A percentile compares a stretch with the other conserved stretches of the same genome.
These are phyloP conservation scores for Euglossa dilemma DNA, from an alignment of 1,140 invertebrate genomes.

Conservation along the genomic window DNA sequence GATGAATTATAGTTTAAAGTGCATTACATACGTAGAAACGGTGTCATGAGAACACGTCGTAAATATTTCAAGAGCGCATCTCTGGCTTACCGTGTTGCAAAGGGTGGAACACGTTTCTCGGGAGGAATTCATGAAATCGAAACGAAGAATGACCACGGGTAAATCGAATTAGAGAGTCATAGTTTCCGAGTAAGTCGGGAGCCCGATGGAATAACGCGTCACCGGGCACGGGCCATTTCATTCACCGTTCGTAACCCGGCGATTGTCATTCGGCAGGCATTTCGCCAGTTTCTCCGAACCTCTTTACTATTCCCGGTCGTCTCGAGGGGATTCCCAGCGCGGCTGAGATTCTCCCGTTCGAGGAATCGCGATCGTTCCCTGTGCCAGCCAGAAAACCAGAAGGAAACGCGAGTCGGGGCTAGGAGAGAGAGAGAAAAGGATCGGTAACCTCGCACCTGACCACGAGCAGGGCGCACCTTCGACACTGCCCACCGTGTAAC, in stretches of 20 bases:
- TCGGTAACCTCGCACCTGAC: constrained; percentile 44
- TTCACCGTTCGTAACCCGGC: constrained; percentile 16
- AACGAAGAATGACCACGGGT: background rate
- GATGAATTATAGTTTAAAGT: no score
- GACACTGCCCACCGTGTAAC: background rate
- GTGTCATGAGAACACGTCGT: no score
- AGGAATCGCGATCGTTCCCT: constrained; percentile 49
- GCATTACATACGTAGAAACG: no score
- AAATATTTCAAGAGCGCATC: no score
- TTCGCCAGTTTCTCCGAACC: constrained; percentile 22
- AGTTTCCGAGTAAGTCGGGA: background rate
- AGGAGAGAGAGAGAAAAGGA: background rate
- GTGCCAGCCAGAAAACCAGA: constrained; percentile 11
- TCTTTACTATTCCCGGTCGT: constrained; percentile 38
- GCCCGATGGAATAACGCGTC: background rate
- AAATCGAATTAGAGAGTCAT: background rate
- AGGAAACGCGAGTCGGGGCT: background rate
- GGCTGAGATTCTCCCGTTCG: constrained; percentile 31
- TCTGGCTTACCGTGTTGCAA: no score
- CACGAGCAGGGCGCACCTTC: constrained; percentile 31
- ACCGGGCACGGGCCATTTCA: background rate
- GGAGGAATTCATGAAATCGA: no score
- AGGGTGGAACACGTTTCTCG: background rate
- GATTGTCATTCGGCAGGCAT: constrained; percentile 23
- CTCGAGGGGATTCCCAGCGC: constrained; percentile 36